These are phyloP conservation scores for Lepus townsendii DNA, from an alignment of 2,797 vertebrate genomes.

Conservation along the genomic window DNA sequence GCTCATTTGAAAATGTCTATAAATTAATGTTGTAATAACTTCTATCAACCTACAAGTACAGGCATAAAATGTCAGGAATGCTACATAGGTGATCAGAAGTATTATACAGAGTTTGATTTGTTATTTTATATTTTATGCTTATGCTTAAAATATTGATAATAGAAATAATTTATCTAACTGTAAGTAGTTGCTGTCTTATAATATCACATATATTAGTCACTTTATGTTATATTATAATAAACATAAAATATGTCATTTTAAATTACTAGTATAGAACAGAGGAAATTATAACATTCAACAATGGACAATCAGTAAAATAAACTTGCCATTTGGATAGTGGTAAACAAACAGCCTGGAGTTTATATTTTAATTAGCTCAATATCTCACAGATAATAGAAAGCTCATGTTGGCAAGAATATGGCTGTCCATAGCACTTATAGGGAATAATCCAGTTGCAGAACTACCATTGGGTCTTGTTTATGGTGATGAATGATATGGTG, in stretches of 20 bases:
- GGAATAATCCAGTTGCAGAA: not conserved
- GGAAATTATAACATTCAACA: conserved; percentile 14
- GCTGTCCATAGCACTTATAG: not conserved
- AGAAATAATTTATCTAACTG: conserved; percentile 41
- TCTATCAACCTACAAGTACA: not conserved
- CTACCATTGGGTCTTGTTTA: not conserved
- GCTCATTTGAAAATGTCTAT: conserved; percentile 74
- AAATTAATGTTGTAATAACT: conserved; percentile 18
- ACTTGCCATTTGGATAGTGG: conserved; percentile 41
- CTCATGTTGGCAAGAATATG: conserved; percentile 4
- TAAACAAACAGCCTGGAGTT: conserved; percentile 46
- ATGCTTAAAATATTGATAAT: conserved; percentile 27
- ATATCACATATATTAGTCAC: conserved; percentile 40
- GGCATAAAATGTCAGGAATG: not conserved
- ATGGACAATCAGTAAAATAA: conserved; percentile 60
- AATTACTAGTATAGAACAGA: conserved; percentile 18
- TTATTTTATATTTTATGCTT: not conserved
- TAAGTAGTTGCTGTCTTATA: conserved; percentile 11
- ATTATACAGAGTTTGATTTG: not conserved
- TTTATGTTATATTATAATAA: conserved; percentile 57
- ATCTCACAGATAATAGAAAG: conserved; percentile 64
- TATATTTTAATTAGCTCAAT: conserved; percentile 66
- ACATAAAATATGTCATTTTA: not conserved
- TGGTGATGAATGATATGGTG: not conserved
- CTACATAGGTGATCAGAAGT: not conserved